A percentile compares a stretch with the other conserved stretches of the same genome.
Conservation (phyloP, 2,888 invertebrate species). For the Tyria jacobaeae region DNA sequence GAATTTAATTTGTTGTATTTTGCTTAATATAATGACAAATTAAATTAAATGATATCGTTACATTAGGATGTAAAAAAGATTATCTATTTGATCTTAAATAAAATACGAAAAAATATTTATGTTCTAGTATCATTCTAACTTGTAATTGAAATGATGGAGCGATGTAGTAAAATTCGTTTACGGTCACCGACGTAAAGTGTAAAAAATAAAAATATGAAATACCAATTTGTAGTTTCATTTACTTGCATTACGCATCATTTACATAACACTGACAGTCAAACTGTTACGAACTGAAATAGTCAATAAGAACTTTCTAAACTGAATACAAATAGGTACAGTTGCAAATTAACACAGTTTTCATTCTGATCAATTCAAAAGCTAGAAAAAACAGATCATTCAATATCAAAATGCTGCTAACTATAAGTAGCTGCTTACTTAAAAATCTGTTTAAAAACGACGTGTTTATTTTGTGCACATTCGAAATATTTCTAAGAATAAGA, state of each 20-base stretch:
- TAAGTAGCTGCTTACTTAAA: too few species aligned
- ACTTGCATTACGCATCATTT: slow-evolving; percentile 18
- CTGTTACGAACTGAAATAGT: slow-evolving; percentile 4
- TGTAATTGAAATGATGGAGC: slow-evolving; percentile 83
- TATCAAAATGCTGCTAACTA: too few species aligned
- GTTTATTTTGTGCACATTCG: too few species aligned
- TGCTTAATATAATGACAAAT: slow-evolving; percentile 85
- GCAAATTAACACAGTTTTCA: background rate
- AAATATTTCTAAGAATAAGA: too few species aligned
- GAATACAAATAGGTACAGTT: background rate
- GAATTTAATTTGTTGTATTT: slow-evolving; percentile 86
- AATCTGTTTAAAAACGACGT: too few species aligned
- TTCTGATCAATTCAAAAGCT: too few species aligned
- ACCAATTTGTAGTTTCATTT: slow-evolving; percentile 78
- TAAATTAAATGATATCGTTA: slow-evolving; percentile 86
- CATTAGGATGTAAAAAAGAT: slow-evolving; percentile 86
- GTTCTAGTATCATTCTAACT: slow-evolving; percentile 85
- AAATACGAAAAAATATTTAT: slow-evolving; percentile 86
- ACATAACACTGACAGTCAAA: slow-evolving; percentile 19
- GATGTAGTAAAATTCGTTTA: slow-evolving; percentile 86
- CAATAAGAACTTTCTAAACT: background rate
- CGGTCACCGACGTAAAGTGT: slow-evolving; percentile 85
- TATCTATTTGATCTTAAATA: slow-evolving; percentile 86
- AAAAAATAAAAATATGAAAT: slow-evolving; percentile 85
- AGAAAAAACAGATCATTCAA: too few species aligned